Percentiles rank a stretch among this genome's conserved stretches.
These are phyloP conservation scores for Melieria omissa DNA, from an alignment of 2,888 invertebrate genomes.

Conservation along the genomic window DNA sequence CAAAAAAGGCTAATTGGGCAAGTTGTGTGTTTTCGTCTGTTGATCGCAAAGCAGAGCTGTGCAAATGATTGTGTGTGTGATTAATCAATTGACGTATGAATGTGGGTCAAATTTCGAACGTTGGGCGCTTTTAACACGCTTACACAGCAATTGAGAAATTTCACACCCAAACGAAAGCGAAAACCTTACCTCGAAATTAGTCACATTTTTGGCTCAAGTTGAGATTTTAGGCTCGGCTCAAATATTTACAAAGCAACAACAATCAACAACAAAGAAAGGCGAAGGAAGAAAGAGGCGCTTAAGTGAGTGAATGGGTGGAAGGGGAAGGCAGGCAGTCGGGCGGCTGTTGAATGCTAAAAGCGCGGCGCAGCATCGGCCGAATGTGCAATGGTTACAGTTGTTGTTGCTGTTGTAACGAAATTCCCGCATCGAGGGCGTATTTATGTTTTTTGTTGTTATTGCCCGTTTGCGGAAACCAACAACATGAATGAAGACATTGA, in stretches of 20 bases:
- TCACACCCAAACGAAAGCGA: slow-evolving; percentile 24
- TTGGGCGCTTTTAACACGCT: neutral
- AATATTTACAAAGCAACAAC: neutral
- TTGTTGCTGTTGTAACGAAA: neutral
- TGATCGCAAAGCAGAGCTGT: too few species aligned
- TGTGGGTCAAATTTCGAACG: slow-evolving; percentile 18
- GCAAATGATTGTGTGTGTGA: neutral
- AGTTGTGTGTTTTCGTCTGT: too few species aligned
- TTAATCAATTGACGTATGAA: slow-evolving; percentile 27
- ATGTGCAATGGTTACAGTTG: neutral
- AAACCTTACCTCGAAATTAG: too few species aligned
- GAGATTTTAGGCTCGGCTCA: neutral
- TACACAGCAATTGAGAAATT: slow-evolving; percentile 23
- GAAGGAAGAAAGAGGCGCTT: neutral
- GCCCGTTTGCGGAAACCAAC: neutral
- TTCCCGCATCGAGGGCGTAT: neutral
- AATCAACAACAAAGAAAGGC: neutral
- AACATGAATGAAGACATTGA: neutral
- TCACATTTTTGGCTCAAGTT: too few species aligned
- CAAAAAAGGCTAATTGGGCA: neutral
- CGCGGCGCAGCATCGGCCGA: neutral
- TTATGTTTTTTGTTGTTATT: neutral
- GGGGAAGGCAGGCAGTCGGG: neutral
- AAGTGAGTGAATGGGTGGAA: neutral
- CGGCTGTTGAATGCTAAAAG: neutral